These are phyloP conservation scores for Aix galericulata DNA, from an alignment of 2,113 vertebrate species.

Conservation along the genomic window DNA sequence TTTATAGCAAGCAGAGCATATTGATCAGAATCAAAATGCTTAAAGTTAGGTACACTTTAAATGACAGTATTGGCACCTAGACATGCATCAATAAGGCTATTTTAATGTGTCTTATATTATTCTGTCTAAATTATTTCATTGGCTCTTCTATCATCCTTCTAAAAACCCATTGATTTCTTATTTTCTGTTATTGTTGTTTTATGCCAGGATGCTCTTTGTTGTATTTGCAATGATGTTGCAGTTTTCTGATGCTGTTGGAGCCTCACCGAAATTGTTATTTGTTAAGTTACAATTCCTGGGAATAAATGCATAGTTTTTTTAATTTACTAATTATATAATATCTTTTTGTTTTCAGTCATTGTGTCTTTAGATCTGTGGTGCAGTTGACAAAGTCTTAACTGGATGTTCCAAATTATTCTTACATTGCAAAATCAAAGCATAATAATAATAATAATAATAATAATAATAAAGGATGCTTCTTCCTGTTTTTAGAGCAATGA, in stretches of 20 bases:
- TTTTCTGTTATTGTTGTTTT: neutral
- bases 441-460: neutral
- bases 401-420: neutral
- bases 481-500: neutral
- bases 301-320: neutral
- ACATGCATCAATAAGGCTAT: conserved; percentile 34
- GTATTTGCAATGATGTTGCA: neutral
- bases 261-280: neutral
- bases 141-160: conserved; percentile 32
- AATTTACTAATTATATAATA: neutral
- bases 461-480: neutral
- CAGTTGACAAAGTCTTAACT: neutral
- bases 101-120: conserved; percentile 23
- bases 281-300: neutral
- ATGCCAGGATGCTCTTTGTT: neutral
- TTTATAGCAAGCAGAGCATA: conserved; percentile 39
- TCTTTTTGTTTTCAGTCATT: neutral
- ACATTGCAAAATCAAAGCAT: neutral
- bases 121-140: conserved; percentile 41
- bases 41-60: conserved; percentile 44
- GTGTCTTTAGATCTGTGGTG: neutral
- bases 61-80: conserved; percentile 42
- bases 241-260: neutral
- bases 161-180: neutral
- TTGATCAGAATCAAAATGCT: conserved; percentile 56